Evolutionary conservation across 2,113 vertebrate species (phyloP).

Genomic region (Tonatia bakeri): DNA sequence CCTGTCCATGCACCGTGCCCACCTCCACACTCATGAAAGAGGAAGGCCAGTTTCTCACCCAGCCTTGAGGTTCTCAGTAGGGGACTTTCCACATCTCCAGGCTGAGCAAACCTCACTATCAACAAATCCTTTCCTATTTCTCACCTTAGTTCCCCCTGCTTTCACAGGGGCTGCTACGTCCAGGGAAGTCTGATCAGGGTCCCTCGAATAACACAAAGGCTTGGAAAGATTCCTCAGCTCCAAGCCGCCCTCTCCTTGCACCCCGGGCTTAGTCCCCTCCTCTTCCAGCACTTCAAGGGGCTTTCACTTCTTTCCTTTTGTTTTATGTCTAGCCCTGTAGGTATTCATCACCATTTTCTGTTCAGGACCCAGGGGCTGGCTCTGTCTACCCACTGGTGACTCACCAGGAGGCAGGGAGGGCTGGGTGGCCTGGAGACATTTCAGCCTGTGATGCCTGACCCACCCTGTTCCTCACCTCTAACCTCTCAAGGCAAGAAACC

Average conservation of each 20-base stretch:
- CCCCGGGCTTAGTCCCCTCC: background rate
- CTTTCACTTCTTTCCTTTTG: background rate
- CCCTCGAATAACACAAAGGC: background rate
- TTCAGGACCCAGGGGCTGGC: background rate
- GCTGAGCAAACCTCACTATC: background rate
- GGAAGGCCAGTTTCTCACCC: background rate
- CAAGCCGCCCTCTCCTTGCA: fast-evolving
- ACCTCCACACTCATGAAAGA: background rate
- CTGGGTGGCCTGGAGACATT: background rate
- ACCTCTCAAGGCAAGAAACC: background rate
- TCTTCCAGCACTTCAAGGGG: background rate
- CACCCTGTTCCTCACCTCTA: background rate
- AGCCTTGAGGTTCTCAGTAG: background rate
- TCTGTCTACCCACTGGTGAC: background rate
- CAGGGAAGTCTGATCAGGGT: background rate
- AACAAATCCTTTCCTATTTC: background rate
- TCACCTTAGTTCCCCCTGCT: background rate
- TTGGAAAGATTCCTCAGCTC: background rate
- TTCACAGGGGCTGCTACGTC: background rate
- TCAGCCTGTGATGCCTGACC: background rate
- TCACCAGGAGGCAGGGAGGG: background rate
- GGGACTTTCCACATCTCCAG: background rate
- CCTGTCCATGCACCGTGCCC: fast-evolving
- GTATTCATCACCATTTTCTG: background rate
- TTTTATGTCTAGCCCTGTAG: background rate